phyloP scores from a whole-genome alignment of 2,113 vertebrate species.

The Plectropomus leopardus region DNA sequence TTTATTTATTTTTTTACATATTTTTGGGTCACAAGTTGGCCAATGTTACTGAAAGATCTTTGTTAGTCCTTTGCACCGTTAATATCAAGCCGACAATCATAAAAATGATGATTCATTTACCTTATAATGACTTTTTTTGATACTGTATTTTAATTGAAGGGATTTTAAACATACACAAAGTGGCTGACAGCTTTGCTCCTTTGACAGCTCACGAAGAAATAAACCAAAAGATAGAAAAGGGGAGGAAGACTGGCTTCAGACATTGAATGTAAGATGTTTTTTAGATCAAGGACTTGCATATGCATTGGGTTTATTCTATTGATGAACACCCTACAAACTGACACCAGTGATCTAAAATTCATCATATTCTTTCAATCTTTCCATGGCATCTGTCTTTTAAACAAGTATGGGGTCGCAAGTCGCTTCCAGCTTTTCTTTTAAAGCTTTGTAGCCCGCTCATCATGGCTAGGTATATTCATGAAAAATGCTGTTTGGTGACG shows the following conservation, averaged over 20 bases:
- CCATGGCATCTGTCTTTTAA: slow-evolving; percentile 8
- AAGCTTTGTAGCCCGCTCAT: slow-evolving; percentile 21
- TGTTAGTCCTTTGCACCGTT: not conserved
- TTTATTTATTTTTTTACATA: not conserved
- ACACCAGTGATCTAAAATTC: slow-evolving; percentile 53
- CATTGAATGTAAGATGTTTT: slow-evolving; percentile 29
- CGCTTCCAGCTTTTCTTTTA: not conserved
- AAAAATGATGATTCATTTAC: slow-evolving; percentile 7
- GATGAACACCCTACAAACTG: slow-evolving; percentile 21
- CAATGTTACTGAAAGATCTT: not conserved
- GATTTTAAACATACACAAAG: not conserved
- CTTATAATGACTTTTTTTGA: not conserved
- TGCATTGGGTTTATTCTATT: slow-evolving; percentile 47
- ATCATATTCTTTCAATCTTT: slow-evolving; percentile 23
- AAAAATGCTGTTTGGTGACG: not conserved
- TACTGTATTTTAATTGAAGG: slow-evolving; percentile 4
- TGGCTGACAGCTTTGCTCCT: slow-evolving; percentile 7
- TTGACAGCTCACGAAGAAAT: slow-evolving; percentile 25
- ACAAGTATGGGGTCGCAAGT: not conserved
- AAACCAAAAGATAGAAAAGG: slow-evolving; percentile 1
- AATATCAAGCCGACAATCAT: not conserved
- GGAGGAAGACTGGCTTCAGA: slow-evolving; percentile 17
- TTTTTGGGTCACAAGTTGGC: not conserved
- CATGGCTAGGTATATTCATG: slow-evolving; percentile 1
- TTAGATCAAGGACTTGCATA: slow-evolving; percentile 38